phyloP scores from a whole-genome alignment of 1,140 invertebrate species.

The Drosophila punjabiensis region DNA sequence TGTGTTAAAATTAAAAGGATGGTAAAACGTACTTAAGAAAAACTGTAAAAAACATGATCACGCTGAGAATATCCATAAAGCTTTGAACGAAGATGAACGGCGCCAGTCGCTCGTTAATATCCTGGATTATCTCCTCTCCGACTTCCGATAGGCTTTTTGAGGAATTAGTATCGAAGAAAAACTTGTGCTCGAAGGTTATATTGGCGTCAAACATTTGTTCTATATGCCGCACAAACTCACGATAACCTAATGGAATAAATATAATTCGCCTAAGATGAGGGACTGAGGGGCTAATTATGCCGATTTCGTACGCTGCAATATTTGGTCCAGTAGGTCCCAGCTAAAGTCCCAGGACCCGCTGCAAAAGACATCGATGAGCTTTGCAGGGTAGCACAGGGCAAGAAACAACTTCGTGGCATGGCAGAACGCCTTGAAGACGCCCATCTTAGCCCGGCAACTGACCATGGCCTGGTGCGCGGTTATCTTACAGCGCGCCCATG shows the following conservation, averaged over 20 bases:
- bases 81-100: constrained; percentile 80
- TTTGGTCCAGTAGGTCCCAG: constrained; percentile 87
- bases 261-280: background rate
- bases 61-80: constrained; percentile 55
- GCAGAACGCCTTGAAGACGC: constrained; percentile 87
- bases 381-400: constrained; percentile 89
- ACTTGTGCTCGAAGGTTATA: constrained; percentile 89
- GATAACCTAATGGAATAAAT: constrained; percentile 28
- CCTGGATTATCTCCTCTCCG: constrained; percentile 86
- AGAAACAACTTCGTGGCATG: constrained; percentile 87
- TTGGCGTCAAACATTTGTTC: constrained; percentile 89
- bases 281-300: background rate
- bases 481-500: constrained; percentile 87
- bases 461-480: constrained; percentile 88
- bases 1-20: background rate
- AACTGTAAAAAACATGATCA: constrained; percentile 57
- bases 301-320: constrained; percentile 70
- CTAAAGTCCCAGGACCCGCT: constrained; percentile 88
- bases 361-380: constrained; percentile 89
- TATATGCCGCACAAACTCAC: constrained; percentile 86
- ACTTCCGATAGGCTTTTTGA: constrained; percentile 87
- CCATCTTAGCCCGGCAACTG: constrained; percentile 88
- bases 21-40: constrained; percentile 59
- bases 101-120: constrained; percentile 86
- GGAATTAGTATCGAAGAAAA: constrained; percentile 88